Base-by-base conservation (phyloP, 2,888 invertebrate genomes). In the Tachina grossa region DNA sequence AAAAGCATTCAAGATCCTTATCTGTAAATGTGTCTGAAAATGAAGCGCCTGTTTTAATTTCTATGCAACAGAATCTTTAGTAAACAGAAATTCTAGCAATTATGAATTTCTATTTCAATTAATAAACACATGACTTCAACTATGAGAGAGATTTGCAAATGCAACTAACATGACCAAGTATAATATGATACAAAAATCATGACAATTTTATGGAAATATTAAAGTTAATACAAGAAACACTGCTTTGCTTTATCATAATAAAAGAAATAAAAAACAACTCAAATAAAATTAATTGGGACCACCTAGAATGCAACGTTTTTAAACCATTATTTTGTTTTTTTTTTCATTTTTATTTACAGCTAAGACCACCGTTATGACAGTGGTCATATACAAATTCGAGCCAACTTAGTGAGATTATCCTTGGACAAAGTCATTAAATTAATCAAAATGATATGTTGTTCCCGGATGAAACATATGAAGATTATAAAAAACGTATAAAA, bases 391-490 rank as follows among this genome's bases (percentile, higher is more conserved):
- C 45, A 31, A 53, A 41, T 68, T 43, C 13, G 68, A 66, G 16
- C 6, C 65, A 63, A 41, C 63, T n/a, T 55, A 71, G 16, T 41
- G 59, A 71, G 77, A 78, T 75, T 83, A 61, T 76, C 57, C 57
- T 57, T 61, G 59, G 78, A 45, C 47, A 61, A 55, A 71, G 65
- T 75, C 69, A 78, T 65, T 75, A 51, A 65, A 82, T 78, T 84
- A 76, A 86, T 84, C 89, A 91, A 89, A 88, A 90, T 90, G 91
- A 90, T 90, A 95, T 95, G 96, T 94, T 96, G 93, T 94, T 95
- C 93, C 96, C 96, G 89, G 96, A 96, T 93, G 95, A 96, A 94
- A 96, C 95, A 89, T 96, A 96, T 94, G 96, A 87, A 68, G 84
- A 85, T 47, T 83, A 81, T 55, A 69, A 85, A 55, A 75, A 65